Base-by-base conservation (phyloP, 2,888 invertebrate genomes). In the Dolichopus griseipennis region DNA sequence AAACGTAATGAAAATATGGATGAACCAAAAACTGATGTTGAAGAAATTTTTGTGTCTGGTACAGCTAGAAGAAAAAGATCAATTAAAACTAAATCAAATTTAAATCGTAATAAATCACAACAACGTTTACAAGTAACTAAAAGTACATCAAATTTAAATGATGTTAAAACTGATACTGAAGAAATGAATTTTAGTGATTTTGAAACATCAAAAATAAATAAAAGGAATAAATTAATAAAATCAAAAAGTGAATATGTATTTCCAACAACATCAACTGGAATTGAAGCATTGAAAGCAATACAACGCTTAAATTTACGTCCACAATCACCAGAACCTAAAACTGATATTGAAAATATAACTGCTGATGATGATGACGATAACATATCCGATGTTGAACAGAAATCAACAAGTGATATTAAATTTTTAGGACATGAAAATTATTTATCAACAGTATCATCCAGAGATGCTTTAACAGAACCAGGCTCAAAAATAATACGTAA, bases 1-100 rank as follows among this genome's bases (percentile, higher is more conserved):
- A 78, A 77, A 70, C 75, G 79, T 3, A 69, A 74, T 1, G 78
- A 78, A 65, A 75, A 74, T 4, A 78, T 78, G 70, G 72, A 77
- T 0, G 83, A 82, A 70, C 78, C 81, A 18, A 73, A 80, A 2
- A 84, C 84, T 8, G 84, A 84, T 72, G 81, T 82, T 3, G 84
- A 85, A 73, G 84, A 84, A 70, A 76, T 83, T 67, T 78, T 77
- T 69, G 73, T 79, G 34, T 74, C 75, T 4, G 77, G 77, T 9
- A 77, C 76, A 15, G 77, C 76, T 63, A 75, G 78, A 10, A 77
- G 79, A 66, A 81, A 79, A 72, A 81, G 75, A 4, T 78, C 78
- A 73, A 75, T 76, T 7, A 78, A 79, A 68, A 74, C 74, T 21
- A 66, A 69, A 61, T 12, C 41, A 41, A 37, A 10, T 37, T 52